Conservation (phyloP, 1,140 invertebrate species). For the Drosophila repletoides region DNA sequence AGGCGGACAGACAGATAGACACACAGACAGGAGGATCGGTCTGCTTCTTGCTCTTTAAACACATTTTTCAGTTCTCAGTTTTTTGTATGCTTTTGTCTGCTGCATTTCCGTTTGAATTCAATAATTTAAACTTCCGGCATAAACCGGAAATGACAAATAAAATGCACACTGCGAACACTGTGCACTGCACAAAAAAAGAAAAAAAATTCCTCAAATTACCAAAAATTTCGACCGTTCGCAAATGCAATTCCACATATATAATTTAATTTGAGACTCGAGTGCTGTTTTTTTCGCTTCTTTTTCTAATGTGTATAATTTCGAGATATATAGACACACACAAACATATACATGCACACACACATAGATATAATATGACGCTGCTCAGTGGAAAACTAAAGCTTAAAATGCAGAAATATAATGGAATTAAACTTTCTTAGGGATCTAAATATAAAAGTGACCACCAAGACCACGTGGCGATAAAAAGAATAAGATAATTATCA, state of each 20-base stretch:
- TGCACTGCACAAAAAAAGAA: no score
- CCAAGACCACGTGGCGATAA: no score
- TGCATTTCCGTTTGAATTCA: conserved; percentile 72
- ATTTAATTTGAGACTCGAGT: conserved; percentile 1
- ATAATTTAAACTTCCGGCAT: conserved; percentile 76
- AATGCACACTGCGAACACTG: conserved; percentile 59
- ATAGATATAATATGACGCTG: no score
- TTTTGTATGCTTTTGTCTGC: conserved; percentile 52
- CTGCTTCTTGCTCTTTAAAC: conserved; percentile 54
- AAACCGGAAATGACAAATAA: conserved; percentile 77
- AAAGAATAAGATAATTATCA: no score
- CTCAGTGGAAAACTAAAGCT: no score
- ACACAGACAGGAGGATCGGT: conserved; percentile 29
- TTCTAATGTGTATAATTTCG: not conserved
- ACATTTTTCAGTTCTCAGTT: conserved; percentile 34
- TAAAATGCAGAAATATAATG: no score
- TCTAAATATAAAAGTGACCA: no score
- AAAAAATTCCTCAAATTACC: not conserved
- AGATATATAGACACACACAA: not conserved
- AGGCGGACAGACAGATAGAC: conserved; percentile 20
- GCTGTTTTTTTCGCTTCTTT: no score
- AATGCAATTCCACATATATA: not conserved
- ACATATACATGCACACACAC: no score
- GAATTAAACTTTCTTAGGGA: no score
- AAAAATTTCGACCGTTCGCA: not conserved